phyloP scores from a whole-genome alignment of 2,888 invertebrate genomes.

The Oscheius sp. region DNA sequence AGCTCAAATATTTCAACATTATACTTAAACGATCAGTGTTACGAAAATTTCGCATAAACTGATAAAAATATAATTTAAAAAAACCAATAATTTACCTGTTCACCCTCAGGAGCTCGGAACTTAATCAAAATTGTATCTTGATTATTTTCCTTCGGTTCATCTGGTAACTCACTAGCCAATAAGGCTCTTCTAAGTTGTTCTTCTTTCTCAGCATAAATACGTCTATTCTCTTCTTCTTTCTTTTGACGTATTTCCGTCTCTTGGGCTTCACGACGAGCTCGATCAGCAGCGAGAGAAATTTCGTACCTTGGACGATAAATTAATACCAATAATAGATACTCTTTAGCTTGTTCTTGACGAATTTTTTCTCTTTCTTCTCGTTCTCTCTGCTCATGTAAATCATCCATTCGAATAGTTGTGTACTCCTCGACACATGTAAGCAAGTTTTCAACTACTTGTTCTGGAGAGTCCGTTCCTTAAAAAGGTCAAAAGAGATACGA shows the following conservation, averaged over 20 bases:
- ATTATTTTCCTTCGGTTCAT: slow-evolving; percentile 54
- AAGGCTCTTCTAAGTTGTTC: slow-evolving; percentile 37
- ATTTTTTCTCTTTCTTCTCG: slow-evolving; percentile 60
- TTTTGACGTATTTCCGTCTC: slow-evolving; percentile 46
- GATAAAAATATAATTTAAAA: slow-evolving; percentile 10
- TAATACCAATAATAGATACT: slow-evolving; percentile 36
- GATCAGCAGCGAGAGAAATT: slow-evolving; percentile 58
- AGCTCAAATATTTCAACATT: slow-evolving; percentile 55
- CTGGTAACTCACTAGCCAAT: slow-evolving; percentile 49
- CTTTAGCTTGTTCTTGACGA: slow-evolving; percentile 59
- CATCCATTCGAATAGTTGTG: slow-evolving; percentile 38
- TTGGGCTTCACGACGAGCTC: slow-evolving; percentile 55
- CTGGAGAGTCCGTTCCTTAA: slow-evolving; percentile 44
- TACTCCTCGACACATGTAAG: slow-evolving; percentile 56
- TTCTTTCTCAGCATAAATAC: slow-evolving; percentile 35
- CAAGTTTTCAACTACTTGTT: slow-evolving; percentile 55
- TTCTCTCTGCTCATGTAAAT: slow-evolving; percentile 49
- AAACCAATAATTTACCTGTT: slow-evolving; percentile 34
- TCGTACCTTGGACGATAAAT: slow-evolving; percentile 36
- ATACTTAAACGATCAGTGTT: slow-evolving; percentile 45
- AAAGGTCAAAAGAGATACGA: neutral
- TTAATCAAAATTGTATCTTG: slow-evolving; percentile 53
- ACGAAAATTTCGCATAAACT: slow-evolving; percentile 61
- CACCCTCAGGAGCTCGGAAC: slow-evolving; percentile 61
- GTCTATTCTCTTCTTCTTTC: slow-evolving; percentile 39